A percentile compares a stretch with the other conserved stretches of the same genome.
Conservation (phyloP, 2,113 vertebrate genomes). For the Tragelaphus strepsiceros region DNA sequence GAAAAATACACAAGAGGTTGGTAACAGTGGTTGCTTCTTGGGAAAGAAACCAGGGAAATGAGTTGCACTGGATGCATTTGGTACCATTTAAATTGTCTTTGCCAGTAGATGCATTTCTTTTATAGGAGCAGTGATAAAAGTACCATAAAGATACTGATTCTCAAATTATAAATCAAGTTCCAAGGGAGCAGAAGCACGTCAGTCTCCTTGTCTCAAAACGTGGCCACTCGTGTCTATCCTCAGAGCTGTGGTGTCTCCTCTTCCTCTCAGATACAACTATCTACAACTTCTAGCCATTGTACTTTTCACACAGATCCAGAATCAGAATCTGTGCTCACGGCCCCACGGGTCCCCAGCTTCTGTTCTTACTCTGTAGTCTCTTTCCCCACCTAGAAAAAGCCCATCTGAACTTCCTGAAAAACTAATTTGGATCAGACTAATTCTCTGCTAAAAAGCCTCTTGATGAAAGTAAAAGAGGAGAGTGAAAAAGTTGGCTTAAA, state of each 20-base stretch:
- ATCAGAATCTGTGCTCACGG: neutral
- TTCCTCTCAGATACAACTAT: neutral
- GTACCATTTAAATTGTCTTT: slow-evolving; percentile 1
- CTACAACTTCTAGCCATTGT: neutral
- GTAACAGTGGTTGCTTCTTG: neutral
- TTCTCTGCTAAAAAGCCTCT: neutral
- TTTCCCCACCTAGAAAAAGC: neutral
- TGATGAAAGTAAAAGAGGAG: neutral
- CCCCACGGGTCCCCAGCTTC: neutral
- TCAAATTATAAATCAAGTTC: neutral
- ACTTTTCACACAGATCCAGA: neutral
- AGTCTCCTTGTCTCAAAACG: neutral
- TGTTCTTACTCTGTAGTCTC: neutral
- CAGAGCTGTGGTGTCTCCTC: neutral
- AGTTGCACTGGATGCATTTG: neutral
- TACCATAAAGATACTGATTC: neutral
- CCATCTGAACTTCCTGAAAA: neutral
- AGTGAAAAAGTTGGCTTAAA: neutral
- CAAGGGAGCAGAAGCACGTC: neutral
- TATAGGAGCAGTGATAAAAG: slow-evolving; percentile 26
- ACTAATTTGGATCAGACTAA: neutral
- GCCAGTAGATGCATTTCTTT: neutral
- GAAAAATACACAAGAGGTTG: neutral
- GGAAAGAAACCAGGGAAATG: neutral
- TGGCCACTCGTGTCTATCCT: no score